Conservation (phyloP, 2,113 vertebrate genomes). For the Mus pahari region DNA sequence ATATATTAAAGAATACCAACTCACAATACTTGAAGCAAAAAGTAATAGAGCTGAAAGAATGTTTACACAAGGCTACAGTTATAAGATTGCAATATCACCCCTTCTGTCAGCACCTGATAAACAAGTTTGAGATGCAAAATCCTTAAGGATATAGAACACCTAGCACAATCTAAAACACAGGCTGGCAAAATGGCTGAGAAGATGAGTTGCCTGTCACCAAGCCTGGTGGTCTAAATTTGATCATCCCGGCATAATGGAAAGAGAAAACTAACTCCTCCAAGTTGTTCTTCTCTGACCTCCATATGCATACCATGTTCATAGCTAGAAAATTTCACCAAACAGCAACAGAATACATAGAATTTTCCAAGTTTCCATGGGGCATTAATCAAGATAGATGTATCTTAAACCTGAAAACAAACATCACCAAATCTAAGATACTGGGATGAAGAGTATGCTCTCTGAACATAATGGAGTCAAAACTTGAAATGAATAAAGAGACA, state of each 20-base stretch:
- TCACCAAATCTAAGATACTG: background rate
- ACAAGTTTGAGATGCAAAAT: background rate
- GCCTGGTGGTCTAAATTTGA: too few species aligned
- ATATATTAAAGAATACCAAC: background rate
- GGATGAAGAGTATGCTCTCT: background rate
- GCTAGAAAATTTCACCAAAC: background rate
- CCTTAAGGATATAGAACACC: background rate
- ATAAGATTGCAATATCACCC: background rate
- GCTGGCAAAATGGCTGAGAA: too few species aligned
- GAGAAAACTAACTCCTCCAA: too few species aligned
- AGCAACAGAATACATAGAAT: background rate
- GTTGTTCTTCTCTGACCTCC: too few species aligned
- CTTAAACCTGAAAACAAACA: background rate
- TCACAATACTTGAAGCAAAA: constrained; percentile 11
- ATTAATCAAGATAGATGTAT: background rate
- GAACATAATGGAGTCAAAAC: background rate
- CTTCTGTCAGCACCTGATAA: background rate
- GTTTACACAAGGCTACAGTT: background rate
- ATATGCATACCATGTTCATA: too few species aligned
- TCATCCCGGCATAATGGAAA: too few species aligned
- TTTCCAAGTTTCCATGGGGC: background rate
- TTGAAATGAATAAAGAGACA: background rate
- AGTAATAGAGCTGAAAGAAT: background rate
- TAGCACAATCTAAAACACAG: background rate
- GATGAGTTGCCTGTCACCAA: too few species aligned